A percentile compares a stretch with the other conserved stretches of the same genome.
Conservation (phyloP, 2,888 invertebrate genomes). For the Chalcis sispes region DNA sequence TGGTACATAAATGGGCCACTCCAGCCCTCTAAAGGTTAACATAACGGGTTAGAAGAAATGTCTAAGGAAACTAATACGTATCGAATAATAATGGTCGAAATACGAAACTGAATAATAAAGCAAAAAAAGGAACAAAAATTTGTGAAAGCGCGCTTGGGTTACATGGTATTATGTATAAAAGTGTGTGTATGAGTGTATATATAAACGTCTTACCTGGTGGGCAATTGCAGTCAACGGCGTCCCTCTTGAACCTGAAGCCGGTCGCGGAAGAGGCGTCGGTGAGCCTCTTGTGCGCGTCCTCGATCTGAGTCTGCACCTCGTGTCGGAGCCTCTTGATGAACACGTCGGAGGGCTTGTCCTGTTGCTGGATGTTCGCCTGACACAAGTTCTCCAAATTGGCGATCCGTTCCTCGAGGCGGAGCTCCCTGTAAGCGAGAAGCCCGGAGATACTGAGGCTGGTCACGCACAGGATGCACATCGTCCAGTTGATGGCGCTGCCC, state of each 20-base stretch:
- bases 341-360: slow-evolving; percentile 54
- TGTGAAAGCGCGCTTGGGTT: too few species aligned
- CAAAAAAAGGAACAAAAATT: too few species aligned
- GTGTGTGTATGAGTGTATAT: neutral
- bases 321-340: slow-evolving; percentile 45
- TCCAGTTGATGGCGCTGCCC: slow-evolving; percentile 68
- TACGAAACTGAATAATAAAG: too few species aligned
- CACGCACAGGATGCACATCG: slow-evolving; percentile 70
- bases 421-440: slow-evolving; percentile 69
- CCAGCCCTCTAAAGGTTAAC: too few species aligned
- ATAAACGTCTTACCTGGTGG: slow-evolving; percentile 69
- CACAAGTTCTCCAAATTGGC: slow-evolving; percentile 66
- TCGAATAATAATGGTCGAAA: too few species aligned
- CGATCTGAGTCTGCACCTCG: slow-evolving; percentile 41
- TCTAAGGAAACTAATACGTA: too few species aligned
- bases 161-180: too few species aligned
- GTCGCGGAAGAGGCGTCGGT: slow-evolving; percentile 3
- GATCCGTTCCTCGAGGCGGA: slow-evolving; percentile 69
- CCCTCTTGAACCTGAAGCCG: slow-evolving; percentile 70
- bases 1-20: too few species aligned
- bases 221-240: slow-evolving; percentile 72
- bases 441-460: slow-evolving; percentile 69
- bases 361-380: slow-evolving; percentile 39
- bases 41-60: too few species aligned
- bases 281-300: slow-evolving; percentile 33